Percentiles rank a stretch among this genome's conserved stretches.
Evolutionary conservation across 53 echinoderm and acorn worm species (phyloP).

Genomic region (Echinometra lucunter): DNA sequence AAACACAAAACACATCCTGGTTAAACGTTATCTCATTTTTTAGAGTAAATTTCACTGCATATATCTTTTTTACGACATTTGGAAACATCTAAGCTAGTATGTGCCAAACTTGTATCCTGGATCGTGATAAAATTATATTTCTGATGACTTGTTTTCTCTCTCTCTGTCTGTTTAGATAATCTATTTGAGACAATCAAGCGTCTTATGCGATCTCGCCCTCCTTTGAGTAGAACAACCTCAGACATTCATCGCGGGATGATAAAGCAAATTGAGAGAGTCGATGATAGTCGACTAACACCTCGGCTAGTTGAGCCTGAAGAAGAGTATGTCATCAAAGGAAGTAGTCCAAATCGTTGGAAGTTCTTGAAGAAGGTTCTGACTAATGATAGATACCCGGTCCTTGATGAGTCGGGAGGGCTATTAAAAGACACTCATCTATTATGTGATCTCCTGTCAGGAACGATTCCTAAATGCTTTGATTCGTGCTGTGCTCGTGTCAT

Average conservation of each 20-base stretch:
- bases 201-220: background rate
- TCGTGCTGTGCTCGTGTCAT: background rate
- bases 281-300: slow-evolving; percentile 20
- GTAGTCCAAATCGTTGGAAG: slow-evolving; percentile 16
- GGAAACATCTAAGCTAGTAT: too few relatives aligned
- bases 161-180: background rate
- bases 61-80: too few relatives aligned
- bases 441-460: background rate
- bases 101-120: too few relatives aligned
- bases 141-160: background rate
- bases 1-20: too few relatives aligned
- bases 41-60: too few relatives aligned
- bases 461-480: background rate
- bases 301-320: background rate
- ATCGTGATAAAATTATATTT: too few relatives aligned
- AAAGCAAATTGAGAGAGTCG: background rate
- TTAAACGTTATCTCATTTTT: too few relatives aligned
- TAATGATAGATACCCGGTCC: slow-evolving; percentile 13
- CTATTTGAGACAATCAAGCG: background rate
- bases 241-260: slow-evolving; percentile 36
- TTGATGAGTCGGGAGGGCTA: slow-evolving; percentile 8
- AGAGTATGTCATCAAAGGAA: slow-evolving; percentile 24
- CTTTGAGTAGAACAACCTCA: background rate
- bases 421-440: slow-evolving; percentile 34
- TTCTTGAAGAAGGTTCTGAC: background rate